Base-by-base conservation (phyloP, 1,140 invertebrate genomes). In the Ylistrum balloti region DNA sequence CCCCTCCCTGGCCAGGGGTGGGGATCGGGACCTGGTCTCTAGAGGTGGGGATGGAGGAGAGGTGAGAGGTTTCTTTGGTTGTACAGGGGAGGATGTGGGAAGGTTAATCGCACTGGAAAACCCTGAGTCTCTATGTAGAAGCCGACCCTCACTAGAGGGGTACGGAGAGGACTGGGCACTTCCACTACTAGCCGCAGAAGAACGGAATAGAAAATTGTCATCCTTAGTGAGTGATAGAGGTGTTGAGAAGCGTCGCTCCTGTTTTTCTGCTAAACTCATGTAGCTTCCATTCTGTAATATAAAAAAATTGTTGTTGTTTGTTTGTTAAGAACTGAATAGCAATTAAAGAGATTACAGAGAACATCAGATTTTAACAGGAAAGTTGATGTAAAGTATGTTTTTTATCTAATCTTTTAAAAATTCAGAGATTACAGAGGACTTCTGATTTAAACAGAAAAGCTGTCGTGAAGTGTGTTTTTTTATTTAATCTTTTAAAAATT, bases 171-270 rank as follows among this genome's bases (percentile, higher is more conserved):
- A 88, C 11, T 88, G 85, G 33, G 34, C 85, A 86, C 86, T 92
- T 86, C 88, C n/a, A 74, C 56, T 74, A n/a, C 90, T 87, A 15
- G 91, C 92, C 13, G 93, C 92, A 85, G 92, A 94, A 28, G 94
- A 93, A 13, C 93, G 92, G 35, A 95, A 92, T 56, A 95, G 92
- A 33, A 93, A 94, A 85, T 93, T 94, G 89, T 95, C 95, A 85
- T 95, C 95, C 88, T 94, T 93, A 34, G 93, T 93, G 34, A 93
- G 93, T 20, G 92, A 90, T 20, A 93, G 32, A 28, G 94, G 93
- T 87, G 85, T 93, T 13, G 94, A 93, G 86, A 93, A 93, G 15
- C 92, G 90, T 87, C 94, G 92, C 32, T 93, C 93, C n/a, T 93
- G 89, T n/a, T 91, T 91, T 11, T 90, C 90, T 13, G 88, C 86